Conservation (phyloP, 2,797 vertebrate genomes). For the Trematocara caparti region DNA sequence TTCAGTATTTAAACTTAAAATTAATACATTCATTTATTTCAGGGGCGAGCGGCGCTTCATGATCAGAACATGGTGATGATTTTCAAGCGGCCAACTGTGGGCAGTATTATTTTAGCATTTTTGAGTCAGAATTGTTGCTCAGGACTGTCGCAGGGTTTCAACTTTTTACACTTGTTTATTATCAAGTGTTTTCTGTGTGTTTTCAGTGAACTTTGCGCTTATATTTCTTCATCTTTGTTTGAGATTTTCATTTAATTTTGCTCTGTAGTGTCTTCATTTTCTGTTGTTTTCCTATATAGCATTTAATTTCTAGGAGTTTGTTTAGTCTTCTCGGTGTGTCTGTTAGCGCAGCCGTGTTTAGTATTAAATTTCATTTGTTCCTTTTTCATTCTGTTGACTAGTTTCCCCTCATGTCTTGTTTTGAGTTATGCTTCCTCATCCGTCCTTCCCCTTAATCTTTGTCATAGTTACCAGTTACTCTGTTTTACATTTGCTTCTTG, state of each 20-base stretch:
- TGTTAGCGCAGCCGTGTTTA: not conserved
- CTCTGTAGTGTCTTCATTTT: not conserved
- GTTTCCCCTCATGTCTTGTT: not conserved
- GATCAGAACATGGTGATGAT: not conserved
- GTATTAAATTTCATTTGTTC: not conserved
- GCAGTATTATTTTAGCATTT: not conserved
- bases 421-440: not conserved
- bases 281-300: not conserved
- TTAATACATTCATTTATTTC: accelerated
- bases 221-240: not conserved
- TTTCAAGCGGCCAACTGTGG: not conserved
- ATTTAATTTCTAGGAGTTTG: not conserved
- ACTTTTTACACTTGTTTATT: not conserved
- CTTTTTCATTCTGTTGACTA: not conserved
- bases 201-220: accelerated
- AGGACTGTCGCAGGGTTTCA: accelerated
- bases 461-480: not conserved
- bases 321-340: not conserved
- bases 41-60: not conserved
- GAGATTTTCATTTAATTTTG: not conserved
- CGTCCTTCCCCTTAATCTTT: not conserved
- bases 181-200: not conserved
- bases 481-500: not conserved
- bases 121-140: not conserved
- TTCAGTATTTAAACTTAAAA: not conserved